Evolutionary conservation across 2,113 vertebrate species (phyloP).

Genomic region (Datnioides undecimradiatus): DNA sequence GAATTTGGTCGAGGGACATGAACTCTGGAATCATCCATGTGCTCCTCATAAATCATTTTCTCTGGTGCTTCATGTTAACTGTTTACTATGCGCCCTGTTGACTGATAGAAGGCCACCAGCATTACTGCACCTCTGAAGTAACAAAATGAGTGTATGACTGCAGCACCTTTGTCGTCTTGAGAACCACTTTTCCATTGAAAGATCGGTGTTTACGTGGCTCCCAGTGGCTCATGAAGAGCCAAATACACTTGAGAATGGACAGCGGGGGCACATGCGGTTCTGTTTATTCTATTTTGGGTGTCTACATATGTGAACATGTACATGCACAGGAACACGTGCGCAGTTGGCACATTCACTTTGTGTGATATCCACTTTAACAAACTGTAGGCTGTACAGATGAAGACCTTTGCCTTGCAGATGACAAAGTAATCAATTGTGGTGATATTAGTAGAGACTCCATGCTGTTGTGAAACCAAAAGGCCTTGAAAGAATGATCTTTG

Average conservation of each 20-base stretch:
- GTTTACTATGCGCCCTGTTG: neutral
- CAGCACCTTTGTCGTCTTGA: constrained; percentile 3
- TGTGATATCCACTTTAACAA: neutral
- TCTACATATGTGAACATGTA: neutral
- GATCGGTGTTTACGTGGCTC: constrained; percentile 1
- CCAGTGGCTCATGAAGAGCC: constrained; percentile 3
- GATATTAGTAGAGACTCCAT: neutral
- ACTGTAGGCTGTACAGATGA: neutral
- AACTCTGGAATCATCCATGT: constrained; percentile 17
- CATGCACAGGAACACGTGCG: neutral
- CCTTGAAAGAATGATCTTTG: neutral
- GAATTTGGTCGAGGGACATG: constrained; percentile 15
- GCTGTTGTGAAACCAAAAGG: neutral
- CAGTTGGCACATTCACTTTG: neutral
- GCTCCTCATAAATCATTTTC: constrained; percentile 11
- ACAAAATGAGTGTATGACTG: neutral
- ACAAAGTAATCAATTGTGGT: neutral
- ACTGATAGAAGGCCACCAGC: neutral
- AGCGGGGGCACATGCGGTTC: neutral
- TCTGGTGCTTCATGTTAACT: neutral
- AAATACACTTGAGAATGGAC: neutral
- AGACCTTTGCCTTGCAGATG: neutral
- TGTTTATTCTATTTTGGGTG: neutral
- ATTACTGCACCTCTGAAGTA: neutral
- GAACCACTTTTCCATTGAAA: neutral